phyloP scores from a whole-genome alignment of 1,140 invertebrate species.

The honey bee (Apis mellifera) region Amel_HAv3.1 CM009932.2:8682001-8682500 shows the following conservation, averaged over 20 bases:
- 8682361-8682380: neutral
- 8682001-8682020: slow-evolving; percentile 28
- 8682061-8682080: slow-evolving; percentile 48
- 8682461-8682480: slow-evolving; percentile 53
- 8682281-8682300: slow-evolving; percentile 1
- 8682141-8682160: slow-evolving; percentile 60
- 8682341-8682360: no score
- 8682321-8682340: no score
- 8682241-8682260: slow-evolving; percentile 42
- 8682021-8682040: slow-evolving; percentile 52
- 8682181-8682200: slow-evolving; percentile 63
- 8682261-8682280: neutral
- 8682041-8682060: slow-evolving; percentile 55
- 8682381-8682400: no score
- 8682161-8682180: slow-evolving; percentile 53
- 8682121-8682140: slow-evolving; percentile 48
- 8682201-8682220: slow-evolving; percentile 23
- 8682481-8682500: slow-evolving; percentile 72
- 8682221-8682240: slow-evolving; percentile 5
- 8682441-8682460: slow-evolving; percentile 60
- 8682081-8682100: slow-evolving; percentile 42
- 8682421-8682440: slow-evolving; percentile 73
- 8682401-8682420: slow-evolving; percentile 50
- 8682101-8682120: slow-evolving; percentile 43
- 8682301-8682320: neutral